A percentile compares a stretch with the other conserved stretches of the same genome.
Evolutionary conservation across 2,113 vertebrate species (phyloP).

Genomic region (Xiphorhynchus elegans): DNA sequence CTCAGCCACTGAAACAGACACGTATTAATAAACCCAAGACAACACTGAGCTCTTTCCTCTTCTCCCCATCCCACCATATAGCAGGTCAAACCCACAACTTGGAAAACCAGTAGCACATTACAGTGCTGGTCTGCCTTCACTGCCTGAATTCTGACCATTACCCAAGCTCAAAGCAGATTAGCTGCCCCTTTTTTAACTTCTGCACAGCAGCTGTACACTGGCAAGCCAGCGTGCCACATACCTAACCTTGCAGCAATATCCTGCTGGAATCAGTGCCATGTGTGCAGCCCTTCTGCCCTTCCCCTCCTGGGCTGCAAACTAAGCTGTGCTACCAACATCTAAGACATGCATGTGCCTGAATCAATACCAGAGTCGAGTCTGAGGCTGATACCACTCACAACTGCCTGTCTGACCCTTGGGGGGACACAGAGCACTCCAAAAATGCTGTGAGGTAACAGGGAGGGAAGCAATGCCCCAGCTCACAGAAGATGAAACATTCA

Average conservation of each 20-base stretch:
- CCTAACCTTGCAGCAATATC: slow-evolving; percentile 9
- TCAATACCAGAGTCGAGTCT: not conserved
- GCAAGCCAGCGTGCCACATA: not conserved
- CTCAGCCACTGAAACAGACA: not conserved
- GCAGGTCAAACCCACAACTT: not conserved
- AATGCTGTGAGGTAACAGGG: not conserved
- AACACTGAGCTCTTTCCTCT: not conserved
- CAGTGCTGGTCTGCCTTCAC: not conserved
- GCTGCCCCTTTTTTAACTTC: not conserved
- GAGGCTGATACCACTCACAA: not conserved
- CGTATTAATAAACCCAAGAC: not conserved
- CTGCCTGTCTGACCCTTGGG: not conserved
- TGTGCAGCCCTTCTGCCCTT: slow-evolving; percentile 4
- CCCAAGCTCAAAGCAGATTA: not conserved
- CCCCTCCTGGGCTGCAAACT: not conserved
- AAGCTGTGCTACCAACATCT: not conserved
- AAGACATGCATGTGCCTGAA: not conserved
- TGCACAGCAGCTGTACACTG: not conserved
- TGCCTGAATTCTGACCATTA: not conserved
- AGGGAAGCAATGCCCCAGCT: not conserved
- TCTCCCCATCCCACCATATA: not conserved
- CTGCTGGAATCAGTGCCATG: slow-evolving; percentile 12
- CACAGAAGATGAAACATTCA: not conserved
- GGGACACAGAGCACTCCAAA: not conserved
- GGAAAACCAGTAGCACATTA: not conserved